Percentiles rank a stretch among this genome's conserved stretches.
Conservation (phyloP, 2,888 invertebrate species). For the Ceraclea dissimilis region DNA sequence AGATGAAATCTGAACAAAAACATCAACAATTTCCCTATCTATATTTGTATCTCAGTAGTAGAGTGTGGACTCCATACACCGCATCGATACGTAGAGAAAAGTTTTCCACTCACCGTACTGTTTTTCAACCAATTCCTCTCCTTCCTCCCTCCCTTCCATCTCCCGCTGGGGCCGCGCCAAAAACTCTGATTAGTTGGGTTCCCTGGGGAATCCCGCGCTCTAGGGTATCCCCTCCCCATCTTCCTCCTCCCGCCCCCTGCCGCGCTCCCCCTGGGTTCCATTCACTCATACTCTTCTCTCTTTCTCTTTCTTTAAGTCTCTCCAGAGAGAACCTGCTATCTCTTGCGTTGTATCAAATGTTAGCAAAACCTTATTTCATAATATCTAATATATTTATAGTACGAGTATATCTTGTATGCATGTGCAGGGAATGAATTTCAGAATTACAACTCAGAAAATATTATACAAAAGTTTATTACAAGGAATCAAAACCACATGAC, state of each 20-base stretch:
- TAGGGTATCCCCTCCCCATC: constrained; percentile 20
- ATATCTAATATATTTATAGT: background rate
- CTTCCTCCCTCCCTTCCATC: constrained; percentile 13
- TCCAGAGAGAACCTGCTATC: background rate
- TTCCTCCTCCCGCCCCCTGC: constrained; percentile 5
- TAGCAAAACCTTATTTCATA: background rate
- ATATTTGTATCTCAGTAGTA: too few relatives aligned
- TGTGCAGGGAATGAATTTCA: too few relatives aligned
- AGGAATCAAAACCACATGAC: too few relatives aligned
- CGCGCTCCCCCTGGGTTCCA: constrained; percentile 27
- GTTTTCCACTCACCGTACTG: constrained; percentile 29
- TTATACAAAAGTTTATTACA: too few relatives aligned
- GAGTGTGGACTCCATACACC: too few relatives aligned
- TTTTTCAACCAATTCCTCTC: background rate
- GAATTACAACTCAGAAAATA: too few relatives aligned
- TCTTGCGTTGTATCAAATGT: background rate
- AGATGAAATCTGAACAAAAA: too few relatives aligned
- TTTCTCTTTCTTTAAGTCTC: background rate
- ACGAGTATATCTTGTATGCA: too few relatives aligned
- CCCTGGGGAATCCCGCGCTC: constrained; percentile 26
- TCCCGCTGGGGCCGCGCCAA: constrained; percentile 25
- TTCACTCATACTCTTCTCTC: constrained; percentile 27
- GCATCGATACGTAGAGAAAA: constrained; percentile 5
- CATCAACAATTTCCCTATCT: too few relatives aligned
- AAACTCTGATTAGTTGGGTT: constrained; percentile 27